Evolutionary conservation across 2,113 vertebrate species (phyloP), one percentile per base, ranked within the genome.

Genomic region (Eudyptes chrysolophus): DNA sequence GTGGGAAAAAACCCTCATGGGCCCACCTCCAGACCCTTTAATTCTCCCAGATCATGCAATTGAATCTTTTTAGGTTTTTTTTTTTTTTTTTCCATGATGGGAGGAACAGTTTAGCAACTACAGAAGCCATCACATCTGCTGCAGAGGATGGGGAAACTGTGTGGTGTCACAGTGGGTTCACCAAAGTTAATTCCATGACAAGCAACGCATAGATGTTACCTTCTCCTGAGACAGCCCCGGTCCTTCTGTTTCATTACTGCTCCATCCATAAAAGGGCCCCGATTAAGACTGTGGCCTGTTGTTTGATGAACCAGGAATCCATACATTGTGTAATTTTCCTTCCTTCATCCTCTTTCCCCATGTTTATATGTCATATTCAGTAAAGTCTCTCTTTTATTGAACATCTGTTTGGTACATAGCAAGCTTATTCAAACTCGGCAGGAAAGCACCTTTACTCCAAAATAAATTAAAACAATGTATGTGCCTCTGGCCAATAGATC

Each of bases 381-480:
- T 69, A 51, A 97, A 95, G 84, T 87, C 86, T 92, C 57, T 55
- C 95, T 97, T 97, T 97, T 96, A 96, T 90, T 96, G 95, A 96
- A 95, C 96, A 96, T 96, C 96, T 97, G 95, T 90, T 97, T 94
- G 75, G 61, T 82, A 68, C 95, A 60, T 42, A 82, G 69, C 9
- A 40, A 94, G 94, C 94, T 97, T 95, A 92, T 96, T 93, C 96
- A 36, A 88, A 95, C 95, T 89, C 97, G 51, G 94, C 97, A 95
- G 93, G 96, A 97, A 97, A 97, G 95, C 95, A 97, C 97, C 94
- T 97, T 97, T 93, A 90, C 94, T 95, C 96, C 92, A 89, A 97
- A 97, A 97, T 97, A 97, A 97, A 97, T 98, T 97, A 98, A 97
- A 96, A 64, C 88, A 95, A 98, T 96, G 93, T 44, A 74, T 97